These are phyloP conservation scores for Cebidichthys violaceus DNA, from an alignment of 2,113 vertebrate genomes.

Conservation along the genomic window DNA sequence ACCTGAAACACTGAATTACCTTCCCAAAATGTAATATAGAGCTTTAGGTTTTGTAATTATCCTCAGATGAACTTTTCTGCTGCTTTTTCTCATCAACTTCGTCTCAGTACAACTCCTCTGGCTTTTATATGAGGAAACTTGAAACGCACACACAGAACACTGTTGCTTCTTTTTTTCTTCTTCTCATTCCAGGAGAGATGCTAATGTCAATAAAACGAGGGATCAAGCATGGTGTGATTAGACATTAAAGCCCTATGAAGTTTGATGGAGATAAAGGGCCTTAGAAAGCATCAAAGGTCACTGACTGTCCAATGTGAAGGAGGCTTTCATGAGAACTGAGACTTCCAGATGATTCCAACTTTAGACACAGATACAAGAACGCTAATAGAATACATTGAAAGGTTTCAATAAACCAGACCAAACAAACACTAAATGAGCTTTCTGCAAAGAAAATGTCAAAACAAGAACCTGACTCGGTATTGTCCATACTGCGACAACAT, in stretches of 20 bases:
- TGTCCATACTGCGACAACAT: neutral
- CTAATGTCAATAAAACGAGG: slow-evolving; percentile 44
- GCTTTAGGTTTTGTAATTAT: slow-evolving; percentile 12
- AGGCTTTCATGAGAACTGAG: neutral
- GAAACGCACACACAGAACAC: neutral
- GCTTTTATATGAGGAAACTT: slow-evolving; percentile 22
- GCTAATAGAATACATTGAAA: neutral
- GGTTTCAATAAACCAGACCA: neutral
- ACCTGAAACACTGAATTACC: slow-evolving; percentile 1
- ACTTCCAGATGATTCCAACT: neutral
- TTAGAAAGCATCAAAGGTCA: neutral
- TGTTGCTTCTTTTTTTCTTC: neutral
- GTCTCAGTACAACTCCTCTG: neutral
- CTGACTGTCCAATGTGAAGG: neutral
- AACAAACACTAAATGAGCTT: neutral
- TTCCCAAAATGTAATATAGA: slow-evolving; percentile 4
- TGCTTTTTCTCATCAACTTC: slow-evolving; percentile 3
- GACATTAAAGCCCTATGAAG: neutral
- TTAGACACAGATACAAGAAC: neutral
- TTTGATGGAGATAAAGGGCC: neutral
- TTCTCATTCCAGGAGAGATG: slow-evolving; percentile 22
- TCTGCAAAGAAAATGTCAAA: neutral
- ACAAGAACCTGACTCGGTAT: neutral
- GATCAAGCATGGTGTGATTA: neutral
- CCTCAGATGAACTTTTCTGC: slow-evolving; percentile 19